These are phyloP conservation scores for Mustelus asterias DNA, from an alignment of 2,113 vertebrate species.

Conservation along the genomic window DNA sequence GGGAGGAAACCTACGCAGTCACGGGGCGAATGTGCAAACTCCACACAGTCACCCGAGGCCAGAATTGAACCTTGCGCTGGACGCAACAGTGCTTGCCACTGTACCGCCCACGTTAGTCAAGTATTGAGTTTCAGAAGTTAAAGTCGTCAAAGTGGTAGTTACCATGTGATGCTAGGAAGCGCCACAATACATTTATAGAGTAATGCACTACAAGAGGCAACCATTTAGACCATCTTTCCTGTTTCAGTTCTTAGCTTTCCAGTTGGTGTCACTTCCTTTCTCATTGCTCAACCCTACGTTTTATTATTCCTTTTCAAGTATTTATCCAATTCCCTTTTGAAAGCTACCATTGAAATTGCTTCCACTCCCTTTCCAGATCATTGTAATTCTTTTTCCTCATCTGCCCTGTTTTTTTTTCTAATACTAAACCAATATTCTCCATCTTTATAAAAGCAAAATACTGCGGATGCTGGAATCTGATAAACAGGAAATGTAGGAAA, in stretches of 20 bases:
- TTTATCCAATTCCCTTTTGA: background rate
- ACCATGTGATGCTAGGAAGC: no score
- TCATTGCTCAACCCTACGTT: background rate
- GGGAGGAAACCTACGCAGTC: no score
- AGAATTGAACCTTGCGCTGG: no score
- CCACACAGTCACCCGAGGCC: no score
- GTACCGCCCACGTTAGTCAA: background rate
- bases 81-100: no score
- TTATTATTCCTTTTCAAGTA: background rate
- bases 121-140: background rate
- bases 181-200: background rate
- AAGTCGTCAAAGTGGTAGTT: background rate
- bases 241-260: background rate
- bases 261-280: background rate
- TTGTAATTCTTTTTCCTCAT: background rate
- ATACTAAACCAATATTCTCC: background rate
- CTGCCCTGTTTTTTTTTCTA: background rate
- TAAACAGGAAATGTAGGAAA: no score
- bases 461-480: no score
- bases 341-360: background rate
- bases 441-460: background rate
- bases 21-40: no score
- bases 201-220: background rate
- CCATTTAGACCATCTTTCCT: background rate
- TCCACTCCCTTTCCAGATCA: background rate